Evolutionary conservation across 2,113 vertebrate genomes (phyloP).

Genomic region (Xenopus tropicalis): UCB_Xtro_10.0 CM004444.2:150907001-150907500

Average conservation of each 20-base stretch:
- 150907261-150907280: constrained; percentile 42
- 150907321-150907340: too few relatives aligned
- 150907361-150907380: constrained; percentile 6
- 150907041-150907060: too few relatives aligned
- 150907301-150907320: constrained; percentile 9
- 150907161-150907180: constrained; percentile 47
- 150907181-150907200: constrained; percentile 50
- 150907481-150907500: too few relatives aligned
- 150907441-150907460: too few relatives aligned
- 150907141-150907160: constrained; percentile 45
- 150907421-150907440: too few relatives aligned
- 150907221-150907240: constrained; percentile 46
- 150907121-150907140: constrained; percentile 46
- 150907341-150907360: too few relatives aligned
- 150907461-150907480: too few relatives aligned
- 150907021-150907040: too few relatives aligned
- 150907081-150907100: too few relatives aligned
- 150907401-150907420: too few relatives aligned
- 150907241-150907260: constrained; percentile 38
- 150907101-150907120: constrained; percentile 20
- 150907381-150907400: neutral
- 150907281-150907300: constrained; percentile 33
- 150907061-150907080: too few relatives aligned
- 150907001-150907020: neutral
- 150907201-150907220: constrained; percentile 41